Conservation (phyloP, 2,113 vertebrate species). For the Lates calcarifer region DNA sequence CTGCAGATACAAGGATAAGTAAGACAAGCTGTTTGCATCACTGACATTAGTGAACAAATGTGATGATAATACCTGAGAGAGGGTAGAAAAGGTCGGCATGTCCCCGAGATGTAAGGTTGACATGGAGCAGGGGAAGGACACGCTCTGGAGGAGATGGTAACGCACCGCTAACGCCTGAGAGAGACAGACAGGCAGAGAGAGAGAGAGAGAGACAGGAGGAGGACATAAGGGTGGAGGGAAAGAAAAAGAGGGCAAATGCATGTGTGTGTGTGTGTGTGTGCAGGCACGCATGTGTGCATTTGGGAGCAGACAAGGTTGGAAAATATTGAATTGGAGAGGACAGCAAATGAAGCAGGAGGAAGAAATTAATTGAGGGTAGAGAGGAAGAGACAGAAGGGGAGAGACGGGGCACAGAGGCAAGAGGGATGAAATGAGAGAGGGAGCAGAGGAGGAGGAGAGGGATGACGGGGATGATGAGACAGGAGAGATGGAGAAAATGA, state of each 20-base stretch:
- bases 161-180: slow-evolving; percentile 71
- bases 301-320: slow-evolving; percentile 66
- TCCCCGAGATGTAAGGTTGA: slow-evolving; percentile 69
- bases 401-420: slow-evolving; percentile 62
- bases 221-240: slow-evolving; percentile 7
- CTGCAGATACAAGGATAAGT: slow-evolving; percentile 32
- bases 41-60: slow-evolving; percentile 54
- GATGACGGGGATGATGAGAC: slow-evolving; percentile 55
- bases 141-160: slow-evolving; percentile 73
- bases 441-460: slow-evolving; percentile 8
- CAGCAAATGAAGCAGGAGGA: slow-evolving; percentile 77
- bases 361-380: slow-evolving; percentile 79
- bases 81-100: slow-evolving; percentile 61
- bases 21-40: slow-evolving; percentile 36
- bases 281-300: slow-evolving; percentile 21
- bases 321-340: slow-evolving; percentile 78
- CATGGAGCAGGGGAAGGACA: slow-evolving; percentile 73
- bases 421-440: slow-evolving; percentile 54
- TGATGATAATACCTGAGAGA: slow-evolving; percentile 69
- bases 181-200: slow-evolving; percentile 48
- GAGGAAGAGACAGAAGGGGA: slow-evolving; percentile 65
- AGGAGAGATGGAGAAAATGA: slow-evolving; percentile 62
- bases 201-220: slow-evolving; percentile 13
- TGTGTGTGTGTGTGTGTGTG: slow-evolving; percentile 30
- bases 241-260: slow-evolving; percentile 4